Evolutionary conservation across 2,888 invertebrate species (phyloP), one percentile per base, ranked within the genome.

Genomic region (Cordilura impudica): DNA sequence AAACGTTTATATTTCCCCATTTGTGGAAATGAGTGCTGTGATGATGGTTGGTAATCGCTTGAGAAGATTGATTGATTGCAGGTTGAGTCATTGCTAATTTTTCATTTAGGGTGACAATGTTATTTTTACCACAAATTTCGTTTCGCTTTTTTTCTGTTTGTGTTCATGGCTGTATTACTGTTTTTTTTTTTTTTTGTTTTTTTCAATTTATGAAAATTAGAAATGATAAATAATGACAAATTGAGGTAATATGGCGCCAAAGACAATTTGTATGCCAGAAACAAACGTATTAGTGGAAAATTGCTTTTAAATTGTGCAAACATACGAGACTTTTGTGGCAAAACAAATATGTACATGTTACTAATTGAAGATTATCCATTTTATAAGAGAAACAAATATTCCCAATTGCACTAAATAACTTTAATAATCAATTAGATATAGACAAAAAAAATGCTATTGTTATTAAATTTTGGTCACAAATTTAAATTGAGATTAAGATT

Each of bases 211-310:
- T 66, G 53, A 60, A 70, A 77, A 77, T 72, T 77, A 56, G 54
- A 61, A 61, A 72, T 72, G 77, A 77, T 77, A 71, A 66, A 77
- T 71, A 77, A 71, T 77, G 77, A 77, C 61, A 77, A 77, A 77
- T 77, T 45, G 54, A 29, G 66, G 60, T 53, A 53, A 1, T 31
- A 77, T 66, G 77, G 77, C 77, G 71, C 71, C 77, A 77, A 66
- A 53, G 51, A 60, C 35, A 74, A 58, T 66, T 73, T 60, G 49
- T 10, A 31, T 31, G 10, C 31, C 53, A 61, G 19, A 19, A 61
- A 61, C 21, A 53, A 18, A 31, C 45, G 23, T 49, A 5, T 61
- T 31, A 47, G 45, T 58, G 35, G 19, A 39, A 51, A 70, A 70
- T 58, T 58, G 35, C 16, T 39, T 51, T 18, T 18, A 61, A 45